Conservation (phyloP, 2,113 vertebrate species). For the Engystomops pustulosus region DNA sequence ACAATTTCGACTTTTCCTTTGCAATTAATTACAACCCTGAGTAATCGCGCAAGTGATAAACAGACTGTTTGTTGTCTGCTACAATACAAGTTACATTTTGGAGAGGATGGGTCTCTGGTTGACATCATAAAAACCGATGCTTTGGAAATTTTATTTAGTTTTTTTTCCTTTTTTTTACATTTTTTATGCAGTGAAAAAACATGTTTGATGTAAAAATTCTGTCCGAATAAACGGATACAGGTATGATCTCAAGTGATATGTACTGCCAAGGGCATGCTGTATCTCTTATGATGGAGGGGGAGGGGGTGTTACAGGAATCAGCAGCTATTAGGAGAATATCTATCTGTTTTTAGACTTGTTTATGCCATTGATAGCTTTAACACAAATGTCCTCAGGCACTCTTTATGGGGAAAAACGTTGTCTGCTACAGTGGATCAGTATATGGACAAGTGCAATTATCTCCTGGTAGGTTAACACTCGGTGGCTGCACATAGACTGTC, state of each 20-base stretch:
- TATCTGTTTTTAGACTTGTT: conserved; percentile 33
- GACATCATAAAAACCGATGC: not conserved
- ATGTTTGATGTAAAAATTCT: conserved; percentile 11
- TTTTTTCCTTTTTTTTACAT: not conserved
- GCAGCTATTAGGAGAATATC: conserved; percentile 41
- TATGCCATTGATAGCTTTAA: conserved; percentile 49
- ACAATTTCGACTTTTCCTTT: conserved; percentile 3
- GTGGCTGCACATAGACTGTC: not conserved
- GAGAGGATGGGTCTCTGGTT: not conserved
- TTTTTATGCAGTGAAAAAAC: not conserved
- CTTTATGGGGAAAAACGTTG: conserved; percentile 36
- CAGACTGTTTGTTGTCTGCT: conserved; percentile 2
- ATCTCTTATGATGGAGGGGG: conserved; percentile 1
- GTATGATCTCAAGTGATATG: conserved; percentile 41
- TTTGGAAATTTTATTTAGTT: not conserved
- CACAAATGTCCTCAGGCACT: conserved; percentile 31
- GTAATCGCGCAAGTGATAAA: conserved; percentile 38
- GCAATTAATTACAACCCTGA: conserved; percentile 41
- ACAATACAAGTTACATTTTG: conserved; percentile 16
- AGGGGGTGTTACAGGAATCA: conserved; percentile 17
- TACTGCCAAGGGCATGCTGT: conserved; percentile 39
- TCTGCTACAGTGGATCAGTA: conserved; percentile 39
- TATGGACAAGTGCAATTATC: conserved; percentile 48
- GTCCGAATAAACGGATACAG: not conserved
- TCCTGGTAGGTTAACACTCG: not conserved